Conservation (phyloP, 2,113 vertebrate genomes). For the Clupea harengus region DNA sequence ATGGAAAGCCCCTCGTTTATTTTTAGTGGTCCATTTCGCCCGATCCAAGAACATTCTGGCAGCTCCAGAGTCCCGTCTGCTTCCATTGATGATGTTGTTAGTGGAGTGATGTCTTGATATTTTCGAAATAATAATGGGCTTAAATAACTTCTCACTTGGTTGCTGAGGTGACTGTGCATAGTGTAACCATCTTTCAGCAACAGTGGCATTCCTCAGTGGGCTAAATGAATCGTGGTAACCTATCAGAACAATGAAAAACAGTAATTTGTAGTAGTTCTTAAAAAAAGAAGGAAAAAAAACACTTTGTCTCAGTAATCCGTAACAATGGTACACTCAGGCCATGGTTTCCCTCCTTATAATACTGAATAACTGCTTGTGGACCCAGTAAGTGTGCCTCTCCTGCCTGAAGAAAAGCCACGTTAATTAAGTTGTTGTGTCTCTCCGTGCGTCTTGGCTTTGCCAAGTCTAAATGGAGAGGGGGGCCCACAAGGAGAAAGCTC, state of each 20-base stretch:
- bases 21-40: conserved; percentile 26
- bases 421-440: conserved; percentile 33
- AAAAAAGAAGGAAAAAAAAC: neutral
- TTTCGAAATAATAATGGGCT: neutral
- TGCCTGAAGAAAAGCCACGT: conserved; percentile 13
- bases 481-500: neutral
- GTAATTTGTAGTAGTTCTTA: neutral
- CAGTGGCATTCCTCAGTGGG: neutral
- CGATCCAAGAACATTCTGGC: conserved; percentile 30
- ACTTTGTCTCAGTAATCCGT: neutral
- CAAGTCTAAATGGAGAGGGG: conserved; percentile 27
- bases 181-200: neutral
- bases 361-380: no score
- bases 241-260: neutral
- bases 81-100: conserved; percentile 1
- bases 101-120: conserved; percentile 24
- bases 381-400: conserved; percentile 1
- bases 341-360: neutral
- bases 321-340: neutral
- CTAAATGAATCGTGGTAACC: neutral
- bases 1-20: conserved; percentile 27
- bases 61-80: neutral
- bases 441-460: conserved; percentile 6
- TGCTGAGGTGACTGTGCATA: neutral
- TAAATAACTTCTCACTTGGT: neutral